Conservation (phyloP, 2,888 invertebrate species). For the Lasioglossum malachurum region DNA sequence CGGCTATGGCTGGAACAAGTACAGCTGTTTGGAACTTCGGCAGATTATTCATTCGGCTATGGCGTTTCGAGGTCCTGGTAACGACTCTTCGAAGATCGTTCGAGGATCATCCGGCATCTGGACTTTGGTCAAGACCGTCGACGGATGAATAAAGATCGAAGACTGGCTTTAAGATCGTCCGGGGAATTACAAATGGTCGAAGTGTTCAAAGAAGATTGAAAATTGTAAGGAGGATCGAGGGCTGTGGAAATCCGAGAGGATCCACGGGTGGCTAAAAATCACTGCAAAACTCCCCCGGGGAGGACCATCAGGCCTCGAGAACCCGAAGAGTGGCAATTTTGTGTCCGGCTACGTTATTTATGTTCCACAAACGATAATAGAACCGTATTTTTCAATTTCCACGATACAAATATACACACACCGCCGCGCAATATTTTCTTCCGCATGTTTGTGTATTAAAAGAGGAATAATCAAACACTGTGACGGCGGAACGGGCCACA, state of each 20-base stretch:
- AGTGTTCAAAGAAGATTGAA: not conserved
- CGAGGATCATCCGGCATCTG: not conserved
- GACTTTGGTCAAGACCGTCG: not conserved
- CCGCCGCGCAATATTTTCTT: not conserved
- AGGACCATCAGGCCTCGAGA: not conserved
- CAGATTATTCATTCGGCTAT: not conserved
- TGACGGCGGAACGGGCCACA: not conserved
- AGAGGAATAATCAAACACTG: not conserved
- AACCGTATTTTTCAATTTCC: not conserved
- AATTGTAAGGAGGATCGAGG: not conserved
- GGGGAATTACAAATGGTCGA: not conserved
- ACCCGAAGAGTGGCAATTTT: not conserved
- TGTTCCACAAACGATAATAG: not conserved
- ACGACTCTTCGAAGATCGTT: not conserved
- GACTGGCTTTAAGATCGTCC: not conserved
- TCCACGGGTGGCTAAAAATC: not conserved
- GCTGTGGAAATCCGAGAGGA: not conserved
- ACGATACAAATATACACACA: not conserved
- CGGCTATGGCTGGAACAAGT: slow-evolving; percentile 23
- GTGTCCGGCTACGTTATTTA: not conserved
- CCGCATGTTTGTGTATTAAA: not conserved
- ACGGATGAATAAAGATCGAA: not conserved
- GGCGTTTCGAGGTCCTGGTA: not conserved
- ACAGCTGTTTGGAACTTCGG: slow-evolving; percentile 1
- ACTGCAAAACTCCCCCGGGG: not conserved